Base-by-base conservation (phyloP, 2,113 vertebrate genomes). In the Paramormyrops kingsleyae region DNA sequence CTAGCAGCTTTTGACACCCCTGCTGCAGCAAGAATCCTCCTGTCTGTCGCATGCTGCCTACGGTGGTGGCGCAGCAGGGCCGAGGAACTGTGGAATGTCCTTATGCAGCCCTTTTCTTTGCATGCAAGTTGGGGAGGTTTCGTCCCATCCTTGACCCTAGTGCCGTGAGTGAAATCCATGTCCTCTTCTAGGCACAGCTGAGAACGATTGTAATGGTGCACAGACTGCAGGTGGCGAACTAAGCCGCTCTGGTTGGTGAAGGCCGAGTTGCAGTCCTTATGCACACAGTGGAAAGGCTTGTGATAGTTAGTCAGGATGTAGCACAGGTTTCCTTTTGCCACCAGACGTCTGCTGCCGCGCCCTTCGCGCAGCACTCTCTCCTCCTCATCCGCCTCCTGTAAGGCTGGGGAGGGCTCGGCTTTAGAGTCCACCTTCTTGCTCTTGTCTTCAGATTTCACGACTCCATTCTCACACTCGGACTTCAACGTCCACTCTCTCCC, bases 211-310 rank as follows among this genome's bases (percentile, higher is more conserved):
- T 98, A 99, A 85, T 97, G 97, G 92, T 99, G 99, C 9, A 97
- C 96, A 4, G 96, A 95, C 91, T 97, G 96, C 0, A 99, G 97
- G 93, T 99, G 99, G 87, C 97, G 97, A 88, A 99, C 97, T 91
- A 99, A 96, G 85, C 97, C 97, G 89, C 96, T 97, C 91, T 98
- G 97, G 91, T 96, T 98, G 47, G 97, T 97, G 93, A 99, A 99
- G 2, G 97, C 97, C 0, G 98, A 96, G 49, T 95, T 97, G 91
- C 99, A 99, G 90, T 97, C 97, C 94, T 98, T 98, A 91, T 98
- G 97, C 46, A 99, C 97, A 92, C 99, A 99, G 90, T 97, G 97
- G 95, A 98, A 99, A 44, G 98, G 97, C 93, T 99, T 99, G 92
- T 98, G 98, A 93, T 98, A 98, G 83, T 97, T 98, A 92, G 97